These are phyloP conservation scores for Paramormyrops kingsleyae DNA, from an alignment of 2,113 vertebrate species.

Conservation along the genomic window DNA sequence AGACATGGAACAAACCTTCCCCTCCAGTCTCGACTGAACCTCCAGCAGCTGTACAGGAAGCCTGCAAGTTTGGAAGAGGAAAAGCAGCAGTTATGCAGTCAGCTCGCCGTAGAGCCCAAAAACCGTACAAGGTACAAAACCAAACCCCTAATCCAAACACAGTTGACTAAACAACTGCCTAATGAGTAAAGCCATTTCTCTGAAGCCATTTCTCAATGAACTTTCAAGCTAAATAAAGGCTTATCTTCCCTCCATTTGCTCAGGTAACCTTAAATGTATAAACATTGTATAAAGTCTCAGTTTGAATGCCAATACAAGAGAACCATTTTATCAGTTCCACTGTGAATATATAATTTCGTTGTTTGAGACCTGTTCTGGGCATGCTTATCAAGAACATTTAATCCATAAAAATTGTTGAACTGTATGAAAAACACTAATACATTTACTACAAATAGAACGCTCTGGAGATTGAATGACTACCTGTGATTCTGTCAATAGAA, in stretches of 20 bases:
- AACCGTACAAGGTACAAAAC: not conserved
- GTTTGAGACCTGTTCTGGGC: not conserved
- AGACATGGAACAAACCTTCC: not conserved
- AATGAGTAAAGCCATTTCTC: not conserved
- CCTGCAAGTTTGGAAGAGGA: not conserved
- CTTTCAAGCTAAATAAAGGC: not conserved
- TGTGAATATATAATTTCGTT: not conserved
- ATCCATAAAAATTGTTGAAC: not conserved
- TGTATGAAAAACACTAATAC: not conserved
- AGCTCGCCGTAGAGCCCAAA: not conserved
- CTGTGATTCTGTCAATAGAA: slow-evolving; percentile 19
- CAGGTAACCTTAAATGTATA: not conserved
- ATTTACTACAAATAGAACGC: not conserved
- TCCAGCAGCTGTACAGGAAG: slow-evolving; percentile 21
- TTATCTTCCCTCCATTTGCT: not conserved
- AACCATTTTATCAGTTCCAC: not conserved
- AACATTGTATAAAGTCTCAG: not conserved
- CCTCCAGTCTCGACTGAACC: not conserved
- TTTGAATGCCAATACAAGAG: not conserved
- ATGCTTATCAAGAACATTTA: not conserved
- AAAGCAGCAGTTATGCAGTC: not conserved
- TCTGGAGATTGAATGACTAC: not conserved
- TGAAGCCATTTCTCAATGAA: not conserved
- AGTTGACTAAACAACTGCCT: not conserved
- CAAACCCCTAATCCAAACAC: not conserved